These are phyloP conservation scores for Aphis gossypii DNA, from an alignment of 1,140 invertebrate species.

Conservation along the genomic window DNA sequence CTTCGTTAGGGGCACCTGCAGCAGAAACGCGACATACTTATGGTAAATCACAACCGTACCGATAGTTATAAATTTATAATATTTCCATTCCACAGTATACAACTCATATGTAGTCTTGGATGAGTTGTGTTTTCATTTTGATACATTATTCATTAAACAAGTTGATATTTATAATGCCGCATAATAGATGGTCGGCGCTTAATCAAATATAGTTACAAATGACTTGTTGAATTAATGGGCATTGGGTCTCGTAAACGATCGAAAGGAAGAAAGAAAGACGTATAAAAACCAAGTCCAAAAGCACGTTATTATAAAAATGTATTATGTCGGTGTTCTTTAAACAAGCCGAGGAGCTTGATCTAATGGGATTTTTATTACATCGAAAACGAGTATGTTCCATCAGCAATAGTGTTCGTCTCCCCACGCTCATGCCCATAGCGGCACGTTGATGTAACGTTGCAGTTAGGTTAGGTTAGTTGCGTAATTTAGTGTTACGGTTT, in stretches of 20 bases:
- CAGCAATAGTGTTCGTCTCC: not conserved
- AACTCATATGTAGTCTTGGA: not conserved
- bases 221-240: constrained; percentile 1
- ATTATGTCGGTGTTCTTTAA: not conserved
- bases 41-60: not conserved
- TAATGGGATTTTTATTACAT: constrained; percentile 54
- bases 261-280: not conserved
- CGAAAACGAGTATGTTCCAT: constrained; percentile 21
- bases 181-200: not conserved
- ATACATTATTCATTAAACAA: constrained; percentile 21
- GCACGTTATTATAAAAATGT: constrained; percentile 12
- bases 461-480: not conserved
- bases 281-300: not conserved
- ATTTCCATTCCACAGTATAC: not conserved
- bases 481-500: constrained; percentile 12
- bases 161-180: not conserved
- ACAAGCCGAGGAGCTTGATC: constrained; percentile 11
- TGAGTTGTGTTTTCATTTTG: not conserved
- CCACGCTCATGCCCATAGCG: not conserved
- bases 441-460: not conserved
- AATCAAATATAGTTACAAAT: not conserved
- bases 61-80: not conserved
- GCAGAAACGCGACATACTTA: not conserved
- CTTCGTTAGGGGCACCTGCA: not conserved
- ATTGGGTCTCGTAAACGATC: not conserved